Conservation (phyloP, 2,888 invertebrate species). For the Xanthorhoe designata region DNA sequence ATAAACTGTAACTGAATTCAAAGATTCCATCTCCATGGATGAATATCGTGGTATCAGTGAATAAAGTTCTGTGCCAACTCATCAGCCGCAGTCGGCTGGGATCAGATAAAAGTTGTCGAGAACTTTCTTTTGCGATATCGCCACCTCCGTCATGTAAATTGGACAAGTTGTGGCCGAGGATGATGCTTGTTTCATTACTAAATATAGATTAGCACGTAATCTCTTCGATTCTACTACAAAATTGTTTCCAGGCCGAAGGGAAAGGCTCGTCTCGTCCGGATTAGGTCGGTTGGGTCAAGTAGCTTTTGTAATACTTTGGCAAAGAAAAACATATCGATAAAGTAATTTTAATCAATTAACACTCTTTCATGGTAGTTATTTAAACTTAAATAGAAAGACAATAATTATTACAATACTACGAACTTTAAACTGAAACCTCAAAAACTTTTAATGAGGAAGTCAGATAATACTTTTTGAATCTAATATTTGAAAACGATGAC, state of each 20-base stretch:
- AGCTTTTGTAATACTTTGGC: slow-evolving; percentile 47
- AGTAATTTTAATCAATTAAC: slow-evolving; percentile 11
- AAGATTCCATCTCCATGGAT: slow-evolving; percentile 64
- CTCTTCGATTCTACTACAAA: slow-evolving; percentile 64
- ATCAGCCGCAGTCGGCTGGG: slow-evolving; percentile 78
- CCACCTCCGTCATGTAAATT: slow-evolving; percentile 84
- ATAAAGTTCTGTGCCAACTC: slow-evolving; percentile 82
- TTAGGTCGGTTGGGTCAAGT: slow-evolving; percentile 48
- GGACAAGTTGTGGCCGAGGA: slow-evolving; percentile 76
- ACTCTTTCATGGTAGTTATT: neutral
- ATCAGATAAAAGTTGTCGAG: slow-evolving; percentile 81
- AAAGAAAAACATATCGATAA: slow-evolving; percentile 23
- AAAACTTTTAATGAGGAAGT: slow-evolving; percentile 37
- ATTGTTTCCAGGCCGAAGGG: slow-evolving; percentile 63
- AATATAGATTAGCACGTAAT: slow-evolving; percentile 78
- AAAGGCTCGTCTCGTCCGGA: slow-evolving; percentile 43
- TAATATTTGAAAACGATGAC: slow-evolving; percentile 39
- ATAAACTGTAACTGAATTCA: slow-evolving; percentile 1
- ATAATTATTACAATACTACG: neutral
- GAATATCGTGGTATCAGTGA: slow-evolving; percentile 71
- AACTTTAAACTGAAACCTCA: slow-evolving; percentile 5
- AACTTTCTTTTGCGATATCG: slow-evolving; percentile 84
- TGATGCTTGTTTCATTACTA: slow-evolving; percentile 77
- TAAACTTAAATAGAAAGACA: neutral
- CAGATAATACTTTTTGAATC: slow-evolving; percentile 28